These are phyloP conservation scores for Falco naumanni DNA, from an alignment of 2,797 vertebrate genomes.

Conservation along the genomic window DNA sequence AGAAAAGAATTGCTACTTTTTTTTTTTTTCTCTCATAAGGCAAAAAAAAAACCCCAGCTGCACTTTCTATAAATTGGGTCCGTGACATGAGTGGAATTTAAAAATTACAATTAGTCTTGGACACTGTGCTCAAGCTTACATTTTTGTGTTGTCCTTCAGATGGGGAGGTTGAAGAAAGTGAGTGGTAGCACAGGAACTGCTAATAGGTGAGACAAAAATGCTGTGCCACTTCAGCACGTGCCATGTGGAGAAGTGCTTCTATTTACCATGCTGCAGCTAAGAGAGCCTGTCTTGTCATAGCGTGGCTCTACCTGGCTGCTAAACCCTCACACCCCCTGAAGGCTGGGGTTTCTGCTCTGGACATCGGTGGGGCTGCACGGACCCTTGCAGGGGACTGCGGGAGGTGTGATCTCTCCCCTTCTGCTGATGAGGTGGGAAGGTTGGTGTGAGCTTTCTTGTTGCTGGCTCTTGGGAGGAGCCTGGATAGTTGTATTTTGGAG, in stretches of 20 bases:
- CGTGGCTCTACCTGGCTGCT: neutral
- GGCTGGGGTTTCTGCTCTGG: neutral
- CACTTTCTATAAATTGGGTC: fast-evolving
- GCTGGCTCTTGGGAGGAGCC: neutral
- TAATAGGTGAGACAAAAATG: neutral
- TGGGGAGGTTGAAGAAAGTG: neutral
- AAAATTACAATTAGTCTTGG: neutral
- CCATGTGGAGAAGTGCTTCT: neutral
- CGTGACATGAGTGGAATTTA: neutral
- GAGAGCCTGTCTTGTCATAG: neutral
- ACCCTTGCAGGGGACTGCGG: neutral
- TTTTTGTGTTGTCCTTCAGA: neutral
- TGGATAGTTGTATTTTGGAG: neutral
- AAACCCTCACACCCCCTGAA: fast-evolving
- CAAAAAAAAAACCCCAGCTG: too few relatives aligned
- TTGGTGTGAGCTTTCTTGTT: neutral
- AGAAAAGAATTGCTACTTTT: neutral
- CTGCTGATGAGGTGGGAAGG: neutral
- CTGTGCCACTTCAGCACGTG: neutral
- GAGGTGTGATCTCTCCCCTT: neutral
- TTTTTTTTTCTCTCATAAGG: neutral
- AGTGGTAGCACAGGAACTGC: neutral
- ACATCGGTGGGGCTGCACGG: neutral
- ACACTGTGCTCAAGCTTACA: neutral
- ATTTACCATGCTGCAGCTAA: neutral